Evolutionary conservation across 2,888 invertebrate genomes (phyloP).

Genomic region (Drosophila yooni): DNA sequence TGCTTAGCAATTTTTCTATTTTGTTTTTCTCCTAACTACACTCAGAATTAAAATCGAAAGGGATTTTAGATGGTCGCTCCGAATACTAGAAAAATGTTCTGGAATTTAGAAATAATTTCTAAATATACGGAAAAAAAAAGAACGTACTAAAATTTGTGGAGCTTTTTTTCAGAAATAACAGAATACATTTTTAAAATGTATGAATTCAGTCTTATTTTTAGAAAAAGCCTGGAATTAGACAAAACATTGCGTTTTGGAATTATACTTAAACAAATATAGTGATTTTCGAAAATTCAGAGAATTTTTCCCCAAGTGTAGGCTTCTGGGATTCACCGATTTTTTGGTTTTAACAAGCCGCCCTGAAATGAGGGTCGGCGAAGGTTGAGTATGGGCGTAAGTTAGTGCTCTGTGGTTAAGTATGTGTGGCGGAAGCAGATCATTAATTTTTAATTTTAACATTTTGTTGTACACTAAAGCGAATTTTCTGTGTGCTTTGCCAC

Average conservation of each 20-base stretch:
- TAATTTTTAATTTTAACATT: constrained; percentile 79
- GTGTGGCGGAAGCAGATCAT: constrained; percentile 57
- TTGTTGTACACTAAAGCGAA: constrained; percentile 70
- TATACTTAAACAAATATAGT: no score
- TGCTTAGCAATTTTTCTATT: constrained; percentile 37
- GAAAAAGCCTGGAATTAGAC: background rate
- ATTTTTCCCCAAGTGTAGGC: constrained; percentile 20
- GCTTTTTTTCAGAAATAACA: background rate
- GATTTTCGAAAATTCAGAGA: background rate
- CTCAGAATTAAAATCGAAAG: background rate
- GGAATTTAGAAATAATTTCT: background rate
- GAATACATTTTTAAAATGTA: background rate
- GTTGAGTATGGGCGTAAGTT: constrained; percentile 13
- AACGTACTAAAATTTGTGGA: background rate
- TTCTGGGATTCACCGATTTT: constrained; percentile 29
- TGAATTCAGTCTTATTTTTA: background rate
- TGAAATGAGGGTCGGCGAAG: background rate
- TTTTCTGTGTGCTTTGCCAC: constrained; percentile 41
- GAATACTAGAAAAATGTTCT: background rate
- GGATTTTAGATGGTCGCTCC: background rate
- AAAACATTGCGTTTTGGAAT: background rate
- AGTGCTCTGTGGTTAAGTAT: constrained; percentile 44
- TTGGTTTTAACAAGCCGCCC: constrained; percentile 21
- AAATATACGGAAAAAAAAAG: background rate
- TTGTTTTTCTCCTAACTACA: constrained; percentile 8